These are phyloP conservation scores for Clupea harengus DNA, from an alignment of 2,113 vertebrate species.

Conservation along the genomic window DNA sequence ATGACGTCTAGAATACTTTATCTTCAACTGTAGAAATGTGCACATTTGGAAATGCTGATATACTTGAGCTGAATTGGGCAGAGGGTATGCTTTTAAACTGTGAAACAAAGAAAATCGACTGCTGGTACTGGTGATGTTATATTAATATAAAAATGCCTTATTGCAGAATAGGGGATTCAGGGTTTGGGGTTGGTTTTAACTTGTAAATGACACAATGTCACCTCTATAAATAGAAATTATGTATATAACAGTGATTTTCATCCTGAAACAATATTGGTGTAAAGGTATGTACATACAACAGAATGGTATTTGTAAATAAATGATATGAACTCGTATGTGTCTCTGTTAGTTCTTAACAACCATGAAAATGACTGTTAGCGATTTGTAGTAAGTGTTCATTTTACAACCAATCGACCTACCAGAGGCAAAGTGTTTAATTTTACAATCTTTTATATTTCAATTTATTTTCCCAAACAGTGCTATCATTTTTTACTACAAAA, in stretches of 20 bases:
- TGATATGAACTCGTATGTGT: background rate
- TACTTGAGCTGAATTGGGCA: conserved; percentile 60
- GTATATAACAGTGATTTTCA: conserved; percentile 19
- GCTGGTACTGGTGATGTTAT: conserved; percentile 62
- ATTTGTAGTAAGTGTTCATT: background rate
- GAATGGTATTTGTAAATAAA: conserved; percentile 68
- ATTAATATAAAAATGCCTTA: conserved; percentile 51
- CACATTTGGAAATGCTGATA: conserved; percentile 57
- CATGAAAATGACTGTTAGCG: background rate
- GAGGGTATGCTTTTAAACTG: conserved; percentile 65
- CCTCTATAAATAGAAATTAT: conserved; percentile 21
- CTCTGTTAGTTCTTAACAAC: background rate
- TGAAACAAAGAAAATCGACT: conserved; percentile 60
- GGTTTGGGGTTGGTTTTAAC: conserved; percentile 25
- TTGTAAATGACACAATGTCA: conserved; percentile 49
- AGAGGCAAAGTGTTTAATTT: background rate
- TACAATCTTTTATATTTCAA: background rate
- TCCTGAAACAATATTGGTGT: conserved; percentile 15
- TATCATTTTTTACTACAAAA: too few relatives aligned
- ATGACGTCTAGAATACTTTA: background rate
- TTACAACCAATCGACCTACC: background rate
- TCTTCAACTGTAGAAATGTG: conserved; percentile 19
- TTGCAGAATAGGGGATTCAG: conserved; percentile 19
- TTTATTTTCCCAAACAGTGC: too few relatives aligned
- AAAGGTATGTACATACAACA: conserved; percentile 28